phyloP scores from a whole-genome alignment of 2,888 invertebrate genomes.

The Agrochola macilenta region DNA sequence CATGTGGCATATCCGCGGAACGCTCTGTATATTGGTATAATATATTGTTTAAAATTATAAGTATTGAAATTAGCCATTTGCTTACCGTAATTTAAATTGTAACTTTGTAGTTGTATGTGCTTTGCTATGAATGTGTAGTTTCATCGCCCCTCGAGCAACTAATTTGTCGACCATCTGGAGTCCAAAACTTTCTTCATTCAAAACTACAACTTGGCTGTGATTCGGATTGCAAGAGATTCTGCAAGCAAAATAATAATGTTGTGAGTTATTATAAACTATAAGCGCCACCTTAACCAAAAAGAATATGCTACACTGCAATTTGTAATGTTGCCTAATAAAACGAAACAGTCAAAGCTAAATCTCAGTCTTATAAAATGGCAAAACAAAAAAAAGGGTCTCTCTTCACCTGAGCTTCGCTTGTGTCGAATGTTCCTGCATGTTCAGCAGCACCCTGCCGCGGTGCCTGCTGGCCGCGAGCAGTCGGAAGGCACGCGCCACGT shows the following conservation, averaged over 20 bases:
- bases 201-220: slow-evolving; percentile 65
- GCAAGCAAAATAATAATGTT: slow-evolving; percentile 19
- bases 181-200: slow-evolving; percentile 69
- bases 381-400: not conserved
- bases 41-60: no score
- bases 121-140: slow-evolving; percentile 65
- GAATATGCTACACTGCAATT: not conserved
- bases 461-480: slow-evolving; percentile 50
- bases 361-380: not conserved
- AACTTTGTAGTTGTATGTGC: slow-evolving; percentile 48
- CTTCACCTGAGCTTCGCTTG: slow-evolving; percentile 65
- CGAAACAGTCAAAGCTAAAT: not conserved
- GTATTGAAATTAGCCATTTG: not conserved
- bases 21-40: no score
- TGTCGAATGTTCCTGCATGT: slow-evolving; percentile 29
- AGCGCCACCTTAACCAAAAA: not conserved
- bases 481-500: slow-evolving; percentile 47
- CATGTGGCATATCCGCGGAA: no score
- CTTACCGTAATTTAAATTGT: slow-evolving; percentile 68
- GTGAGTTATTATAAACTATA: not conserved
- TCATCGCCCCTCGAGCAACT: slow-evolving; percentile 74
- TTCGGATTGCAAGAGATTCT: slow-evolving; percentile 63
- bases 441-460: slow-evolving; percentile 57
- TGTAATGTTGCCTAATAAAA: not conserved
- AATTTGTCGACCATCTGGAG: slow-evolving; percentile 72